Evolutionary conservation across 2,888 invertebrate genomes (phyloP).

Genomic region (Drosophila meridiana): DNA sequence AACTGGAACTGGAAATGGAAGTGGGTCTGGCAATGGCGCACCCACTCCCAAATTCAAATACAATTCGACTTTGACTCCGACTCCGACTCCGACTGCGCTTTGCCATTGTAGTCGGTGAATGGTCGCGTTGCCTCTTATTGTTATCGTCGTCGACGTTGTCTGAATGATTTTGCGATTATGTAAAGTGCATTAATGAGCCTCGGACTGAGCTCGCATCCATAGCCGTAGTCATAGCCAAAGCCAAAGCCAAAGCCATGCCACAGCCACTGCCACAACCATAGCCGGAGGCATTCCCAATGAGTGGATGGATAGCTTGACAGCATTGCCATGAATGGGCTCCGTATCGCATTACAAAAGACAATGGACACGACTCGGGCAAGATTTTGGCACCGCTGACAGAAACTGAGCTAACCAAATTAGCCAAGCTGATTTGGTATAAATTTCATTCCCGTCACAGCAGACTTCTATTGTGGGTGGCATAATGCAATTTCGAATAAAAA

Average conservation of each 20-base stretch:
- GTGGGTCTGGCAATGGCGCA: not conserved
- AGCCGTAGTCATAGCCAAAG: not conserved
- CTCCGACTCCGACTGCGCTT: conserved; percentile 25
- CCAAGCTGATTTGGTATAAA: conserved; percentile 45
- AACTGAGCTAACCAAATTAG: conserved; percentile 62
- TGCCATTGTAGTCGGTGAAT: conserved; percentile 51
- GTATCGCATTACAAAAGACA: conserved; percentile 77
- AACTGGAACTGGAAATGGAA: not conserved
- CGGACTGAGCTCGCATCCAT: conserved; percentile 55
- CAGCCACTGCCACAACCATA: conserved; percentile 3
- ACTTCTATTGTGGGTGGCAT: conserved; percentile 18
- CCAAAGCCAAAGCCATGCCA: conserved; percentile 4
- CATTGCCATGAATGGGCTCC: conserved; percentile 44
- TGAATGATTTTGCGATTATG: conserved; percentile 82
- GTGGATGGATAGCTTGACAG: conserved; percentile 59
- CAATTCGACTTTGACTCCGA: conserved; percentile 9
- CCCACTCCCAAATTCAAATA: conserved; percentile 5
- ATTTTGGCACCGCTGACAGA: conserved; percentile 33
- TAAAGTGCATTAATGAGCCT: conserved; percentile 80
- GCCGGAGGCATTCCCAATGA: conserved; percentile 57
- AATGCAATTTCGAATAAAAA: conserved; percentile 21
- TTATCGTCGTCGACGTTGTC: conserved; percentile 52
- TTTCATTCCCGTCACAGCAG: conserved; percentile 51
- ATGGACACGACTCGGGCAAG: conserved; percentile 48
- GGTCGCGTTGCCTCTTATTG: conserved; percentile 41